Base-by-base conservation (phyloP, 2,113 vertebrate genomes). In the Benitochromis conjunctus region DNA sequence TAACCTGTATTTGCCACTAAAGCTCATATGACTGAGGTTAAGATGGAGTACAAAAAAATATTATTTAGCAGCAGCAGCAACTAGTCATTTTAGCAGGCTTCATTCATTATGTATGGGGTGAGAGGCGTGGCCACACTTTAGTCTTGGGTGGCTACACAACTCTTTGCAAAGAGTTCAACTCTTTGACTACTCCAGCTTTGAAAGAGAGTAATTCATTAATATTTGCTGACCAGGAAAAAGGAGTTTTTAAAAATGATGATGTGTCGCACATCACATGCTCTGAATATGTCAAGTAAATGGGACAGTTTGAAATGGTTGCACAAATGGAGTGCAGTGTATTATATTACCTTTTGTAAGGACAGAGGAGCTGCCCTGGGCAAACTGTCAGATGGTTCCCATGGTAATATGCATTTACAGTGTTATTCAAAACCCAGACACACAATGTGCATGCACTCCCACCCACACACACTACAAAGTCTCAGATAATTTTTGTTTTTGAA, bases 341-440 rank as follows among this genome's bases (percentile, higher is more conserved):
- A 66, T 24, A 69, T 82, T 55, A 81, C 14, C 36, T 21, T 71
- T 55, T 80, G 54, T 36, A 41, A 83, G 54, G 78, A 69, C 48
- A 77, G 46, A 34, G 58, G 26, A 64, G 54, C 43, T 74, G 41
- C 38, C 79, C 38, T n/a, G 26, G 56, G 51, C 58, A 60, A 87
- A 80, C 66, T 77, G 26, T 89, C 51, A 31, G 54, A 64, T 87
- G 80, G 85, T 89, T 80, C 7, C 82, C 57, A 82, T 78, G 82
- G 82, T 54, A 46, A 83, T 51, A 7, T 62, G 69, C 57, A 76
- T 60, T 51, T 41, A 34, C 60, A 36, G 51, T 78, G 53, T 29
- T 71, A 46, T 71, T 71, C 66, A 71, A 71, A 43, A 46, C 21
- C 38, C 57, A 31, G 43, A 29, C 3, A 31, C 43, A 51, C 43